Conservation (phyloP, 1,140 invertebrate genomes). For the Sinella curviseta region DNA sequence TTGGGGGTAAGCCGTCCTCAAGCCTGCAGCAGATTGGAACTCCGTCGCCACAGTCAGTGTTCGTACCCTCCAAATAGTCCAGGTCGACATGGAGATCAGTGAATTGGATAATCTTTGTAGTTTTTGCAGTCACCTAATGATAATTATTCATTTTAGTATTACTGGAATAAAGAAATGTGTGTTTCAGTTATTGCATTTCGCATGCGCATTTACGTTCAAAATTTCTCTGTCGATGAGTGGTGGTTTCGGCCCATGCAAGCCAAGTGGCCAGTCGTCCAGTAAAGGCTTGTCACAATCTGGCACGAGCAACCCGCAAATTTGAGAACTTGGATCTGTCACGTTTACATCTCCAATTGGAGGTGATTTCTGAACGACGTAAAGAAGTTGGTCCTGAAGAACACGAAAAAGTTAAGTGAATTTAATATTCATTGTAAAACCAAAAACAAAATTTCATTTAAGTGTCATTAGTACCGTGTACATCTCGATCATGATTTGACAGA, state of each 20-base stretch:
- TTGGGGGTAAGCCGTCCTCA: conserved; percentile 54
- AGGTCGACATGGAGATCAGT: conserved; percentile 80
- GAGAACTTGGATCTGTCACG: not conserved
- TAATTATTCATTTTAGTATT: not conserved
- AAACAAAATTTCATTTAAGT: not conserved
- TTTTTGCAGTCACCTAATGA: not conserved
- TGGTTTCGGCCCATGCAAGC: not conserved
- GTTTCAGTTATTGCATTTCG: no score
- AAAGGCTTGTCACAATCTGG: not conserved
- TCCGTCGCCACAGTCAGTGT: conserved; percentile 65
- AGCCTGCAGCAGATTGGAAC: conserved; percentile 75
- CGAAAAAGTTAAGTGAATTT: no score
- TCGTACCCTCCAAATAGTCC: conserved; percentile 66
- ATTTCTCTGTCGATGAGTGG: not conserved
- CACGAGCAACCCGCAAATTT: not conserved
- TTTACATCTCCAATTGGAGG: not conserved
- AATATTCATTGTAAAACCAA: no score
- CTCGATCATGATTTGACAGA: not conserved
- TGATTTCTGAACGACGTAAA: not conserved
- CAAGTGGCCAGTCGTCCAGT: not conserved
- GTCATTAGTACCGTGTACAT: not conserved
- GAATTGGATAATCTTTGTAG: conserved; percentile 66
- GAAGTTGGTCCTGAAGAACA: no score
- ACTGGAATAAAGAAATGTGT: not conserved
- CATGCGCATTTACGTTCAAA: not conserved